Evolutionary conservation across 2,113 vertebrate species (phyloP), one percentile per base, ranked within the genome.

Genomic region (Odontophorus gujanensis): DNA sequence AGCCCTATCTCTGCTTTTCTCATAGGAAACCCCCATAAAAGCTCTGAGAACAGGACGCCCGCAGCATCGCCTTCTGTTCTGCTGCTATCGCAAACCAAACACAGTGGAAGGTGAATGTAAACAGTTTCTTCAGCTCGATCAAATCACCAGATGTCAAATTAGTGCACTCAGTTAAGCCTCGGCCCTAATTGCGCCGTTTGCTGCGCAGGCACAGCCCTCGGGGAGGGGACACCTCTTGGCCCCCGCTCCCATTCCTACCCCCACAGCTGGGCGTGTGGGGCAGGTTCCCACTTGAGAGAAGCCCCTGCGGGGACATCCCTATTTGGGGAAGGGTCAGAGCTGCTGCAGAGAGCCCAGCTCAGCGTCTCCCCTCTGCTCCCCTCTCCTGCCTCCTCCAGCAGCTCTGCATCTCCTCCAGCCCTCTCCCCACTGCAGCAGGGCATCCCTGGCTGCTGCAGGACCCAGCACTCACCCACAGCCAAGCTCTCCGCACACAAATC

Each of bases 121-220:
- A 96, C 93, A 95, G 22, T 9, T 82, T 34, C 59, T 7, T 11
- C 32, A 55, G 81, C 63, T 77, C 1, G 2, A 28, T 32, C 69
- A 53, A 68, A 84, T 36, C n/a, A 1, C 94, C 97, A 96, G 95
- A 96, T 97, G 97, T 95, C 94, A 83, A 69, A 88, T 82, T 21
- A 92, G 48, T 82, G 11, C 25, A 30, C 93, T 61, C 62, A 3
- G 48, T 81, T 72, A 77, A 71, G 67, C 71, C 61, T 42, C 3
- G 0, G 71, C 83, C 28, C 80, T 89, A 59, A 83, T 30, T 43
- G 85, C 20, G 1, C 45, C 58, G 11, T 83, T 92, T 82, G 83
- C 61, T 26, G 32, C 3, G 17, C 32, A 11, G 74, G 59, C 55
- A 26, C 78, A 38, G 43, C 20, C 63, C 40, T 8, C 3, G 0